Evolutionary conservation across 2,797 vertebrate genomes (phyloP).

Genomic region (Phalloptychus januarius): DNA sequence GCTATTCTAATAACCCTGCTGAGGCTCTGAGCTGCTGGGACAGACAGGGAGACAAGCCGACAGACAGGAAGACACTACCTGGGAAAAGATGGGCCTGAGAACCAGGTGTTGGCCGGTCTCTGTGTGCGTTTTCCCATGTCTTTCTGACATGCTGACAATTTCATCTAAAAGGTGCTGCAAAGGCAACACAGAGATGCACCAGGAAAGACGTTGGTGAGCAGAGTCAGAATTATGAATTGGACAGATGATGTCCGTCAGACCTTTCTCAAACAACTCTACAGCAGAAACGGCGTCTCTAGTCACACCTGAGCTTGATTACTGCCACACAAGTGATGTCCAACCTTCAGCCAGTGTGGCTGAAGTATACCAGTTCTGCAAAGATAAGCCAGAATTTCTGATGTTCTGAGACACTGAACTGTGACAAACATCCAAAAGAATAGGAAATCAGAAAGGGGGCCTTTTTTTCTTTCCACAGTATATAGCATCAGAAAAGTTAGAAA

Average conservation of each 20-base stretch:
- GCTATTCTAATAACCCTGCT: constrained; percentile 79
- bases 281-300: neutral
- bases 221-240: neutral
- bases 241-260: neutral
- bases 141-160: constrained; percentile 44
- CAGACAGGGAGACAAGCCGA: constrained; percentile 49
- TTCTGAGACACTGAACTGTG: too few relatives aligned
- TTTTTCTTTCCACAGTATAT: neutral
- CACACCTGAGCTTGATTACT: too few relatives aligned
- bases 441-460: too few relatives aligned
- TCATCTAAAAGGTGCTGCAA: constrained; percentile 37
- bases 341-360: too few relatives aligned
- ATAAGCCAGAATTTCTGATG: too few relatives aligned
- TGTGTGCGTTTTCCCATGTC: constrained; percentile 27
- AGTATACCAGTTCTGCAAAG: too few relatives aligned
- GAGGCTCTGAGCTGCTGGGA: constrained; percentile 64
- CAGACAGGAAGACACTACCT: constrained; percentile 66
- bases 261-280: neutral
- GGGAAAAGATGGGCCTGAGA: constrained; percentile 53
- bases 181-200: constrained; percentile 16
- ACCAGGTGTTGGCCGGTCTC: constrained; percentile 43
- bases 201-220: neutral
- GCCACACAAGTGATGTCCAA: too few relatives aligned
- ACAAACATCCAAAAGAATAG: too few relatives aligned
- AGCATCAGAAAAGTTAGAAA: neutral